These are phyloP conservation scores for Beris morrisii DNA, from an alignment of 2,888 invertebrate genomes.

Conservation along the genomic window DNA sequence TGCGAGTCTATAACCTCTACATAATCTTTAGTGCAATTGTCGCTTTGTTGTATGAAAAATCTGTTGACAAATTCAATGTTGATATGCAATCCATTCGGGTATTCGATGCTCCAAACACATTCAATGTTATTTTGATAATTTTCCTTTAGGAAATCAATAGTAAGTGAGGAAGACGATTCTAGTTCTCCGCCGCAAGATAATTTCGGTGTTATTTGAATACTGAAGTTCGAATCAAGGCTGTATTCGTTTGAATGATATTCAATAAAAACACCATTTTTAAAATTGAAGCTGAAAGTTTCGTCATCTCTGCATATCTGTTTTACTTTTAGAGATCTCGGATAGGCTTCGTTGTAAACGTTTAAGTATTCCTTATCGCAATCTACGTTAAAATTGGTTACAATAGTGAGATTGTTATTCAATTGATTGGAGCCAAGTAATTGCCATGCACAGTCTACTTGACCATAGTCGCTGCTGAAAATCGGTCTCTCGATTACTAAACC, in stretches of 20 bases:
- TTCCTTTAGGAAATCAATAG: not conserved
- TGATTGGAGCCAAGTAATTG: conserved; percentile 50
- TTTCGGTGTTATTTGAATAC: conserved; percentile 27
- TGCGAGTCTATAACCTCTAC: conserved; percentile 65
- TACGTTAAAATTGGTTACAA: conserved; percentile 59
- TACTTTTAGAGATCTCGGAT: not conserved
- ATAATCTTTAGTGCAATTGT: conserved; percentile 75
- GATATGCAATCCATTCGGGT: conserved; percentile 64
- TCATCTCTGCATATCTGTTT: conserved; percentile 42
- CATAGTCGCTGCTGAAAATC: conserved; percentile 44
- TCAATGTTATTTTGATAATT: conserved; percentile 74
- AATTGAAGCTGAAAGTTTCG: conserved; percentile 37
- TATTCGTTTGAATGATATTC: conserved; percentile 65
- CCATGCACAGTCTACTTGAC: conserved; percentile 74
- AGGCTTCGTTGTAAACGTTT: conserved; percentile 55
- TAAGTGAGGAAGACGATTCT: conserved; percentile 41
- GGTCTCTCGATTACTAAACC: conserved; percentile 49
- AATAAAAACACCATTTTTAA: conserved; percentile 59
- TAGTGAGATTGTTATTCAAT: conserved; percentile 2
- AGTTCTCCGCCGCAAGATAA: conserved; percentile 62
- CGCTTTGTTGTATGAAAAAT: conserved; percentile 72
- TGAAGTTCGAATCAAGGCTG: conserved; percentile 35
- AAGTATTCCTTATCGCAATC: conserved; percentile 64
- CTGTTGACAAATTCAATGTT: conserved; percentile 68
- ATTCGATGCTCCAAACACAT: conserved; percentile 75